These are phyloP conservation scores for Athripsodes cinereus DNA, from an alignment of 2,888 invertebrate species.

Conservation along the genomic window DNA sequence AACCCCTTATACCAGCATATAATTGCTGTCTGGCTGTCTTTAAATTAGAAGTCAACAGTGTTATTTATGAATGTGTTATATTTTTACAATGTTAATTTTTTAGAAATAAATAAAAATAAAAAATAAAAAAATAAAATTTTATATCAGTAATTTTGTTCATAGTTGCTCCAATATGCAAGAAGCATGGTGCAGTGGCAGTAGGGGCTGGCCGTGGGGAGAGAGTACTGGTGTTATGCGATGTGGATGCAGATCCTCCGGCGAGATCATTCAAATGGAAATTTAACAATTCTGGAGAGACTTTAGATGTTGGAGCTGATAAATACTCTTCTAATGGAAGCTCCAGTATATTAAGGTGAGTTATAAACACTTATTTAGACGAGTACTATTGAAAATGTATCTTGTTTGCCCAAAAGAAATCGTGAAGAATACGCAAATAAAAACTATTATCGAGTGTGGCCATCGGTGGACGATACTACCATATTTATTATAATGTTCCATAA, in stretches of 20 bases:
- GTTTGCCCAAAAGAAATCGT: no score
- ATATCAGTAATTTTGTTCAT: no score
- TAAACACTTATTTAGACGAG: neutral
- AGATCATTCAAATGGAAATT: conserved; percentile 90
- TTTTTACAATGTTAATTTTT: no score
- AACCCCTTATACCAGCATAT: no score
- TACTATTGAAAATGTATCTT: neutral
- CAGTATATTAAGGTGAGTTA: conserved; percentile 53
- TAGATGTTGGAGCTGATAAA: conserved; percentile 73
- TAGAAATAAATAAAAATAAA: no score
- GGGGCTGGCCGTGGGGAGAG: conserved; percentile 85
- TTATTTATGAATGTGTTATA: no score
- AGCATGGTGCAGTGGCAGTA: conserved; percentile 64
- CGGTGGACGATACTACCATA: no score
- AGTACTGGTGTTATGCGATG: conserved; percentile 80
- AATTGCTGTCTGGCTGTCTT: no score
- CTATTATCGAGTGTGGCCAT: neutral
- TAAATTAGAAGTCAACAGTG: no score
- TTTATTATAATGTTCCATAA: no score
- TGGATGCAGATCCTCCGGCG: conserved; percentile 88
- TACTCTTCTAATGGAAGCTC: conserved; percentile 74
- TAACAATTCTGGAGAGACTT: conserved; percentile 86
- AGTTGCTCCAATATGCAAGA: conserved; percentile 77
- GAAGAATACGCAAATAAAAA: neutral
- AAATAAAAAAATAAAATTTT: no score